These are phyloP conservation scores for Neoaliturus tenellus DNA, from an alignment of 2,888 invertebrate species.

Conservation along the genomic window DNA sequence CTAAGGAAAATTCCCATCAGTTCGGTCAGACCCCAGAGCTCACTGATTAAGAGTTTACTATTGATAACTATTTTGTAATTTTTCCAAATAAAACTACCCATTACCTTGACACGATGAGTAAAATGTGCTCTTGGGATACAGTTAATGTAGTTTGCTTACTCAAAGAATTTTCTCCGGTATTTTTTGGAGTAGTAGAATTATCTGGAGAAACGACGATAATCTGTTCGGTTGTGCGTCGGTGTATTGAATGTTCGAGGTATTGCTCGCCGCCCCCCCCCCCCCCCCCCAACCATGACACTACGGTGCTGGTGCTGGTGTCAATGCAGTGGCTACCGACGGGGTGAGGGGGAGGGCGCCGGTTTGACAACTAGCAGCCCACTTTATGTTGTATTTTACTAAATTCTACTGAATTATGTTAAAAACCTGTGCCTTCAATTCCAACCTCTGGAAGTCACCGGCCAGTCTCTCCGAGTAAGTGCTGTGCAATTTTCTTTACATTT, in stretches of 20 bases:
- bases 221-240: background rate
- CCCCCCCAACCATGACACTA: background rate
- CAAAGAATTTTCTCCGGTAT: too few species aligned
- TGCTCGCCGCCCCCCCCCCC: background rate
- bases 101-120: too few species aligned
- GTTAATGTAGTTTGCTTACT: too few species aligned
- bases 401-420: background rate
- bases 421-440: conserved; percentile 18
- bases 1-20: too few species aligned
- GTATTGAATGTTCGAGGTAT: background rate
- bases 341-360: background rate
- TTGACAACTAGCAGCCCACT: background rate
- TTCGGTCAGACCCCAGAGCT: too few species aligned
- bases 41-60: too few species aligned
- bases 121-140: too few species aligned
- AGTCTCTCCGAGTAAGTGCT: background rate
- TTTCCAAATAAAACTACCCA: too few species aligned
- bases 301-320: background rate
- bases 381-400: conserved; percentile 16
- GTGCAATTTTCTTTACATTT: background rate
- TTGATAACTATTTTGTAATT: too few species aligned
- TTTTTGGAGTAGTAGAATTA: too few species aligned
- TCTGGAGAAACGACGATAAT: background rate
- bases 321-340: background rate
- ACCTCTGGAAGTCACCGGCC: background rate